Percentiles rank a stretch among this genome's conserved stretches.
Conservation (phyloP, 2,888 invertebrate genomes). For the Ptilodon capucinus region DNA sequence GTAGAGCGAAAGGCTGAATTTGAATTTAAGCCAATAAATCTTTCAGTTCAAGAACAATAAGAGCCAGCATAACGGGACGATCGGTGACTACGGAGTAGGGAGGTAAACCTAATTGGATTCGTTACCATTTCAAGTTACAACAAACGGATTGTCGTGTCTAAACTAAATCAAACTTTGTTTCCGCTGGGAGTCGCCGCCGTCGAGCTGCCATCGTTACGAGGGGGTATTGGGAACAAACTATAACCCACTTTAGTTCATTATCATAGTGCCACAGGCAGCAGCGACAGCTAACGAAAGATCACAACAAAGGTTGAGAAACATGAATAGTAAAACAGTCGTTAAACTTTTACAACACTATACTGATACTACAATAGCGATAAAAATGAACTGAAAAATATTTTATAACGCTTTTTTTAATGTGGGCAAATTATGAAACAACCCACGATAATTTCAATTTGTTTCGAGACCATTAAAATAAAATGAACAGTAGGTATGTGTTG, state of each 20-base stretch:
- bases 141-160: constrained; percentile 69
- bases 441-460: too few species aligned
- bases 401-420: not conserved
- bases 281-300: constrained; percentile 30
- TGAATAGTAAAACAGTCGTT: constrained; percentile 35
- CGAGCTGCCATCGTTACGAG: constrained; percentile 49
- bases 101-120: constrained; percentile 64
- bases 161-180: constrained; percentile 78
- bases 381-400: not conserved
- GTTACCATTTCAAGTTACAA: constrained; percentile 60
- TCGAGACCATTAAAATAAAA: too few species aligned
- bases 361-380: too few species aligned
- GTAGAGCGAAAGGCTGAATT: constrained; percentile 13
- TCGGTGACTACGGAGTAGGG: constrained; percentile 25
- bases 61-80: constrained; percentile 19
- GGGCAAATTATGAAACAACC: not conserved
- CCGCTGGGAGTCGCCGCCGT: constrained; percentile 57
- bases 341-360: constrained; percentile 13
- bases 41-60: constrained; percentile 28
- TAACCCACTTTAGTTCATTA: constrained; percentile 57
- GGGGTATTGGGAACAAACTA: constrained; percentile 54
- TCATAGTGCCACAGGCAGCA: constrained; percentile 41
- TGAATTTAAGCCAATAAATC: constrained; percentile 30
- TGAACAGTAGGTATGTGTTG: not conserved
- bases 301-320: constrained; percentile 30